Percentiles rank a stretch among this genome's conserved stretches.
Evolutionary conservation across 2,888 invertebrate genomes (phyloP).

Genomic region (Drosophila paracracens): DNA sequence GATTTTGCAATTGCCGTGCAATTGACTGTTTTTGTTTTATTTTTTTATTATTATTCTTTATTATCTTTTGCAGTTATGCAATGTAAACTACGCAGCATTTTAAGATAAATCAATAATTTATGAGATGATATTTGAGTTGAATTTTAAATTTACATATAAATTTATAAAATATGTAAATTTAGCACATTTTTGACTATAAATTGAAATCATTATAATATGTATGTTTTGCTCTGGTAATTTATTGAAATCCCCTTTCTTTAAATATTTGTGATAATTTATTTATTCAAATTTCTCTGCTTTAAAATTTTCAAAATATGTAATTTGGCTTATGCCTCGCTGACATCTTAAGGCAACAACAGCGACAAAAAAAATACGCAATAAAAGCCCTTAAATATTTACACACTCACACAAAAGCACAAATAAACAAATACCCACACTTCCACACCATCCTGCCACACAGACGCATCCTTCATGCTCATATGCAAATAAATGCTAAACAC

Average conservation of each 20-base stretch:
- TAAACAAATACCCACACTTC: slow-evolving; percentile 53
- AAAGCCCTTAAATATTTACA: slow-evolving; percentile 72
- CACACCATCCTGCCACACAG: neutral
- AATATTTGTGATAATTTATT: neutral
- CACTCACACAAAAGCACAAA: slow-evolving; percentile 71
- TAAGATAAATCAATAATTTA: slow-evolving; percentile 6
- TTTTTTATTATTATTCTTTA: slow-evolving; percentile 6
- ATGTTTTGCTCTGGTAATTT: neutral
- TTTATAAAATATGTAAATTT: neutral
- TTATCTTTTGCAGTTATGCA: neutral
- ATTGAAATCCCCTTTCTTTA: neutral
- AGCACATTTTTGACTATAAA: neutral
- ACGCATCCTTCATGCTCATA: slow-evolving; percentile 50
- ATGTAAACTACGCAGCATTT: neutral
- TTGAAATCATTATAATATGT: neutral
- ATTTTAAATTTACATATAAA: neutral
- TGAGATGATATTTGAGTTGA: slow-evolving; percentile 1
- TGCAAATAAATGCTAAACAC: slow-evolving; percentile 76
- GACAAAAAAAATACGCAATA: slow-evolving; percentile 62
- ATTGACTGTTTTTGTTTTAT: slow-evolving; percentile 31
- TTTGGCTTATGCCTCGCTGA: slow-evolving; percentile 21
- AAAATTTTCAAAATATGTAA: neutral
- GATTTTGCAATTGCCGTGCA: slow-evolving; percentile 54
- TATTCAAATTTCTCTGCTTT: neutral
- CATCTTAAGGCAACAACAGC: slow-evolving; percentile 5